These are phyloP conservation scores for Andrena bucephala DNA, from an alignment of 2,888 invertebrate genomes.

Conservation along the genomic window DNA sequence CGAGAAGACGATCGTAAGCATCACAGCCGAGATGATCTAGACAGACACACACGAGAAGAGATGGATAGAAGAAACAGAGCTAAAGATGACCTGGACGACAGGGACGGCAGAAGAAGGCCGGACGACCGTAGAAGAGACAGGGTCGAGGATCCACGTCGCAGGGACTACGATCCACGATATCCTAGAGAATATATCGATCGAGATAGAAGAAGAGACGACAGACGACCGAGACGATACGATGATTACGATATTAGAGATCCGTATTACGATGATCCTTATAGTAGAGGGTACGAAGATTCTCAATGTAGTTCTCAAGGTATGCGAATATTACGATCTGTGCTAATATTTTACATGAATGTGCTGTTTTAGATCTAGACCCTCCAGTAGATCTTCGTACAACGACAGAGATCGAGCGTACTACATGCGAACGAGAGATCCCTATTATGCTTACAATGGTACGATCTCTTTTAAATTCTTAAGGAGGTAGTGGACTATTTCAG, in stretches of 20 bases:
- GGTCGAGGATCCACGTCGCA: constrained; percentile 76
- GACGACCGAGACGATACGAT: constrained; percentile 80
- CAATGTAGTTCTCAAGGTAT: neutral
- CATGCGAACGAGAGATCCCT: constrained; percentile 79
- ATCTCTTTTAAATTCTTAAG: neutral
- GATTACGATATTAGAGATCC: constrained; percentile 81
- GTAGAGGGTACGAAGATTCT: constrained; percentile 74
- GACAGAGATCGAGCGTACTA: constrained; percentile 83
- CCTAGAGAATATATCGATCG: constrained; percentile 78
- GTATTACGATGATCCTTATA: constrained; percentile 82
- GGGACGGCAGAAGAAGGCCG: constrained; percentile 76
- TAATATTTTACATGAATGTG: neutral
- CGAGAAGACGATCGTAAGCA: constrained; percentile 81
- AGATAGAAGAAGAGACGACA: constrained; percentile 80
- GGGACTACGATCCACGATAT: constrained; percentile 79
- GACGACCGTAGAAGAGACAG: constrained; percentile 79
- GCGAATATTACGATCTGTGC: neutral
- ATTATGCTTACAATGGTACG: constrained; percentile 81
- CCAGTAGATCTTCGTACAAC: constrained; percentile 84
- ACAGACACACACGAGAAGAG: constrained; percentile 79
- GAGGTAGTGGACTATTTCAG: no score
- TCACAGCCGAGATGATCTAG: constrained; percentile 80
- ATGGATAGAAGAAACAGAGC: constrained; percentile 77
- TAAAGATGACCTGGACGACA: constrained; percentile 80
- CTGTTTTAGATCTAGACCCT: constrained; percentile 81